Evolutionary conservation across 2,113 vertebrate genomes (phyloP).

Genomic region (Bucco capensis): DNA sequence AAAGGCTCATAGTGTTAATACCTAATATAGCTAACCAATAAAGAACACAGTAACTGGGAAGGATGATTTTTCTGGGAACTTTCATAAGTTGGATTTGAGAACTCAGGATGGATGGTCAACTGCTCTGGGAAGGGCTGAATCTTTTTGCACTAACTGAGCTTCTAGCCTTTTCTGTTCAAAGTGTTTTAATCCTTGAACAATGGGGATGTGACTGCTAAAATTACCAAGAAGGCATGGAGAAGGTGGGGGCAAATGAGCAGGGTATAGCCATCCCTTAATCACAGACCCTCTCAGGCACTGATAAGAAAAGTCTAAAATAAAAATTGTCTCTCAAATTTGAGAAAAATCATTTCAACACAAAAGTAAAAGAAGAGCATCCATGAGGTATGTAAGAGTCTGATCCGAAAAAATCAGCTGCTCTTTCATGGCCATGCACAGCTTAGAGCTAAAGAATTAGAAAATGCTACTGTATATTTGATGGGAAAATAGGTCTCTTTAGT

Average conservation of each 20-base stretch:
- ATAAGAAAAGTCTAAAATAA: not conserved
- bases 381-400: not conserved
- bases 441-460: constrained; percentile 56
- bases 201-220: not conserved
- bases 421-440: not conserved
- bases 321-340: not conserved
- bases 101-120: not conserved
- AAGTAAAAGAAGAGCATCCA: not conserved
- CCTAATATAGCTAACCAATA: not conserved
- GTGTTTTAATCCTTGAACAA: not conserved
- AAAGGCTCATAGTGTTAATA: not conserved
- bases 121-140: not conserved
- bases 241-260: not conserved
- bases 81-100: not conserved
- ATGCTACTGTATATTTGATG: constrained; percentile 42
- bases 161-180: not conserved
- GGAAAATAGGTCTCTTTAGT: constrained; percentile 58
- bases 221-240: not conserved
- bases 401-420: not conserved
- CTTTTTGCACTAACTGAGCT: not conserved
- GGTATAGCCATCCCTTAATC: not conserved
- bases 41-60: not conserved
- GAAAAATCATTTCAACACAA: not conserved
- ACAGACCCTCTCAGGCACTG: not conserved
- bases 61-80: not conserved